phyloP scores from a whole-genome alignment of 2,797 vertebrate species.

The Pygocentrus nattereri region DNA sequence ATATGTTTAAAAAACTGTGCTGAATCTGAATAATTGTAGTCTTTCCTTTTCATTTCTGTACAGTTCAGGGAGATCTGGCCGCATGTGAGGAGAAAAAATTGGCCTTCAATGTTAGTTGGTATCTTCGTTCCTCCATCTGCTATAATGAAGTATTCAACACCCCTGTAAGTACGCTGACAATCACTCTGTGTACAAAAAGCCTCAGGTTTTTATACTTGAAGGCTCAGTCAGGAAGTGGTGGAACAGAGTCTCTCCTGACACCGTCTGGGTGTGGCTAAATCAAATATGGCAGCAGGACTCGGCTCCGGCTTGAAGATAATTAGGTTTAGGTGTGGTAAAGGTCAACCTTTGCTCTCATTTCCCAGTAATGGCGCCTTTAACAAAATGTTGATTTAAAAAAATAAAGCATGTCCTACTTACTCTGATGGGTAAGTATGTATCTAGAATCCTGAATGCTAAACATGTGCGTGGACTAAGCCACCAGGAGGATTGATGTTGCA shows the following conservation, averaged over 20 bases:
- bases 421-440: no score
- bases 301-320: background rate
- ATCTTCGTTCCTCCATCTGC: slow-evolving; percentile 92
- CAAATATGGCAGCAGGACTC: background rate
- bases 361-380: no score
- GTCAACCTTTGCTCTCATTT: no score
- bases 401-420: no score
- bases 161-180: slow-evolving; percentile 81
- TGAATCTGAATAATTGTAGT: background rate
- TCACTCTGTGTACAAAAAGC: background rate
- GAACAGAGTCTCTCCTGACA: background rate
- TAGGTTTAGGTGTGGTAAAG: no score
- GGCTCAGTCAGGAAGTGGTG: background rate
- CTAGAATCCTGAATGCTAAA: no score
- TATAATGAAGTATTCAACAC: slow-evolving; percentile 97
- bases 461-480: no score
- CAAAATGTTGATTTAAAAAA: no score
- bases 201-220: background rate
- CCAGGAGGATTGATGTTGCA: no score
- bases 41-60: background rate
- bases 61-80: slow-evolving; percentile 84
- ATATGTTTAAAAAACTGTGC: background rate
- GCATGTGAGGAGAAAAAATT: slow-evolving; percentile 80
- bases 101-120: slow-evolving; percentile 90
- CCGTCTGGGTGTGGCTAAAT: background rate